Conservation (phyloP, 2,888 invertebrate species). For the Chrysolina haemoptera region DNA sequence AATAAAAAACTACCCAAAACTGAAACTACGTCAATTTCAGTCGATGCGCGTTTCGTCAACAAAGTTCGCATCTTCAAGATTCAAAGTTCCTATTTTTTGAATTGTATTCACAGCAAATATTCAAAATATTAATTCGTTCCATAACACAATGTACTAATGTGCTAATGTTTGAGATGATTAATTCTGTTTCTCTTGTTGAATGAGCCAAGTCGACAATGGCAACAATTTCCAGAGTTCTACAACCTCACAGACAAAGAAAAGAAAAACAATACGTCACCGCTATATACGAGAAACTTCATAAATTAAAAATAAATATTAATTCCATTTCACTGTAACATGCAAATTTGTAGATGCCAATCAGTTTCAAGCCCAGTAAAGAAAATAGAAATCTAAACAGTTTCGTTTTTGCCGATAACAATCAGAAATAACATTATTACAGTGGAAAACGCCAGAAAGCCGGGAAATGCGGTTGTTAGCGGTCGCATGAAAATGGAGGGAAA, state of each 20-base stretch:
- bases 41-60: no score
- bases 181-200: no score
- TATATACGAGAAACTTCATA: slow-evolving; percentile 11
- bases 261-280: not conserved
- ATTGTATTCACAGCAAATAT: no score
- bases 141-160: no score
- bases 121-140: no score
- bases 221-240: not conserved
- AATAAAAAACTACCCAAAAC: no score
- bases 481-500: slow-evolving; percentile 15
- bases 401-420: slow-evolving; percentile 34
- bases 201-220: no score
- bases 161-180: no score
- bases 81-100: no score
- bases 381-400: slow-evolving; percentile 41
- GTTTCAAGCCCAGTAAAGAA: slow-evolving; percentile 33
- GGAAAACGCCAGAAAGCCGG: slow-evolving; percentile 24
- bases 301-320: slow-evolving; percentile 37
- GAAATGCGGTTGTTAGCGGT: slow-evolving; percentile 22
- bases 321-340: slow-evolving; percentile 37
- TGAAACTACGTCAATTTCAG: no score
- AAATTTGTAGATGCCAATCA: slow-evolving; percentile 37
- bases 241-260: not conserved
- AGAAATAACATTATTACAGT: slow-evolving; percentile 40
- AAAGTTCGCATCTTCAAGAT: no score